Evolutionary conservation across 2,797 vertebrate genomes (phyloP).

Genomic region (Paramormyrops hopkinsi): DNA sequence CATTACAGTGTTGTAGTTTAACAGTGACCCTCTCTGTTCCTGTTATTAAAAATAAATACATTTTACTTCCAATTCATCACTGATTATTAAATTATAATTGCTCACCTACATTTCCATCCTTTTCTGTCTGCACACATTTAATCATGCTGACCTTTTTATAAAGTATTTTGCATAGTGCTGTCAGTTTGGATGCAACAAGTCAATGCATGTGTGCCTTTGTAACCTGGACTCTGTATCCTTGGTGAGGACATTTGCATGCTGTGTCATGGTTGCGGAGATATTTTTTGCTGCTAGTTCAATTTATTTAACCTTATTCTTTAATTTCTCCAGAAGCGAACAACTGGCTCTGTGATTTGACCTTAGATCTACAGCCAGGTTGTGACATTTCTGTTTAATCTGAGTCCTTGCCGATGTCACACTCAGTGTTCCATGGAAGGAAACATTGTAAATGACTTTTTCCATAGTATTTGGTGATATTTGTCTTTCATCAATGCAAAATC

Average conservation of each 20-base stretch:
- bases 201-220: background rate
- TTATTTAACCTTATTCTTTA: background rate
- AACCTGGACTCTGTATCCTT: background rate
- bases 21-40: background rate
- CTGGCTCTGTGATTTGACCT: background rate
- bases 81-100: background rate
- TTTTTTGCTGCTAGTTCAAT: background rate
- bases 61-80: background rate
- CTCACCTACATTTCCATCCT: background rate
- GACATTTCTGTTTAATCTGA: background rate
- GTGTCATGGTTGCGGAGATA: background rate
- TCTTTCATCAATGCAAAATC: background rate
- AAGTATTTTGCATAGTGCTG: background rate
- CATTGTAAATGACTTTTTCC: background rate
- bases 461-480: background rate
- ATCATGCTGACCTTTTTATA: background rate
- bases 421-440: background rate
- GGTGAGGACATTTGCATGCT: constrained; percentile 2
- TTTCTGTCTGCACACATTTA: background rate
- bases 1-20: background rate
- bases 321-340: background rate
- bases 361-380: background rate
- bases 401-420: background rate
- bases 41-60: background rate
- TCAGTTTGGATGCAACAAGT: background rate